phyloP scores from a whole-genome alignment of 2,797 vertebrate genomes.

The Nannoperca australis region DNA sequence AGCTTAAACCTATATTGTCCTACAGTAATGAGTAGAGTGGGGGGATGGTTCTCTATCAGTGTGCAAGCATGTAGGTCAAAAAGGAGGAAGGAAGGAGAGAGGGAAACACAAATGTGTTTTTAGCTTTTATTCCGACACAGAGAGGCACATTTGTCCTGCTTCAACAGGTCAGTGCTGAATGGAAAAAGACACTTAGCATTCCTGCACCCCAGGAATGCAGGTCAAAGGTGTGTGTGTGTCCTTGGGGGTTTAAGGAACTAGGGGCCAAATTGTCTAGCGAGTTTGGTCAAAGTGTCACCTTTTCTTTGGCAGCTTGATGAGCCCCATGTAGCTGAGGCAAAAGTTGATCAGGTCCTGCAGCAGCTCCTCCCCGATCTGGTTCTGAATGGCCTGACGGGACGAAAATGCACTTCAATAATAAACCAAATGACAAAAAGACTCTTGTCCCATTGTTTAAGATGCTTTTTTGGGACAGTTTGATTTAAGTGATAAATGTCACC shows the following conservation, averaged over 20 bases:
- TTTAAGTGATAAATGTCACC: not conserved
- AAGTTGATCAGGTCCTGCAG: conserved; percentile 98
- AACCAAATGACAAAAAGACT: not conserved
- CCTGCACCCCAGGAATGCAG: not conserved
- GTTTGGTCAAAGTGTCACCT: conserved; percentile 80
- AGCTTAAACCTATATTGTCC: too few relatives aligned
- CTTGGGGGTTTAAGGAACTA: not conserved
- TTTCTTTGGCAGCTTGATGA: conserved; percentile 97
- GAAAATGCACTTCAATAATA: not conserved
- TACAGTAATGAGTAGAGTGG: too few relatives aligned
- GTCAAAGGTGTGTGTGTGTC: not conserved
- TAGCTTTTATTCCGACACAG: not conserved
- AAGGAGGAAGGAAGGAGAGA: too few relatives aligned
- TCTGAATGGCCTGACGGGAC: conserved; percentile 92
- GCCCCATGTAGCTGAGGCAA: conserved; percentile 96
- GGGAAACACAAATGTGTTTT: not conserved
- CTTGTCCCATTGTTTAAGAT: not conserved
- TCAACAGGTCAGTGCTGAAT: conserved; percentile 5
- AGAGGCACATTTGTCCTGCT: not conserved
- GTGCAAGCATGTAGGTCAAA: too few relatives aligned
- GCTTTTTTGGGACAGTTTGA: not conserved
- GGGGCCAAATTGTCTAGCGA: not conserved
- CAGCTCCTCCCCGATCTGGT: conserved; percentile 95
- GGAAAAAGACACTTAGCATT: not conserved
- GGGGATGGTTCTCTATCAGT: too few relatives aligned